A percentile compares a stretch with the other conserved stretches of the same genome.
Conservation (phyloP, 2,888 invertebrate genomes). For the Dolomedes plantarius region DNA sequence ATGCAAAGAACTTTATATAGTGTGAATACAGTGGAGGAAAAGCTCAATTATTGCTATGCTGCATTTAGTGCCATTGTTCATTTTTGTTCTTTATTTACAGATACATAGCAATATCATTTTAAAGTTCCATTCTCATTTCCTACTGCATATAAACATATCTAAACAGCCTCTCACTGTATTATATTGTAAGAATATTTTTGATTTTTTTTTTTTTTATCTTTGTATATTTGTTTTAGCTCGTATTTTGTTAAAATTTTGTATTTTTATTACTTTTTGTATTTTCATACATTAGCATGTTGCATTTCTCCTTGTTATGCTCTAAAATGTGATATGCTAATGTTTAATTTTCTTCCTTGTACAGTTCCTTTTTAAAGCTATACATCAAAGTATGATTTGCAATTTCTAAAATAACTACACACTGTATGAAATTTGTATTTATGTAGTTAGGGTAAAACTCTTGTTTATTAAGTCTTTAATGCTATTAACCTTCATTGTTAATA, state of each 20-base stretch:
- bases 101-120: constrained; percentile 39
- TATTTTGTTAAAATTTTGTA: constrained; percentile 51
- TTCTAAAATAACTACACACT: neutral
- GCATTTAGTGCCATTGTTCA: constrained; percentile 63
- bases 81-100: constrained; percentile 29
- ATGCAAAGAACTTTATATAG: constrained; percentile 41
- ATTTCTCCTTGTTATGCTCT: constrained; percentile 23
- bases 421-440: too few relatives aligned
- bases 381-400: neutral
- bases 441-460: too few relatives aligned
- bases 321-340: constrained; percentile 47
- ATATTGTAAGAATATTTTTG: constrained; percentile 42
- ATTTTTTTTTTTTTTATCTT: constrained; percentile 27
- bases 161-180: constrained; percentile 47
- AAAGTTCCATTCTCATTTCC: constrained; percentile 31
- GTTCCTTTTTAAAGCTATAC: neutral
- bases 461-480: neutral
- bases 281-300: constrained; percentile 34
- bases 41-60: constrained; percentile 61
- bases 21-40: constrained; percentile 39
- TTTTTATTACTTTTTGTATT: constrained; percentile 57
- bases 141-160: constrained; percentile 54
- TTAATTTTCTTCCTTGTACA: constrained; percentile 19
- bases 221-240: constrained; percentile 52
- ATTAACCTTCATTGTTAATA: too few relatives aligned